phyloP scores from a whole-genome alignment of 2,888 invertebrate species.

The Sthenelais limicola region DNA sequence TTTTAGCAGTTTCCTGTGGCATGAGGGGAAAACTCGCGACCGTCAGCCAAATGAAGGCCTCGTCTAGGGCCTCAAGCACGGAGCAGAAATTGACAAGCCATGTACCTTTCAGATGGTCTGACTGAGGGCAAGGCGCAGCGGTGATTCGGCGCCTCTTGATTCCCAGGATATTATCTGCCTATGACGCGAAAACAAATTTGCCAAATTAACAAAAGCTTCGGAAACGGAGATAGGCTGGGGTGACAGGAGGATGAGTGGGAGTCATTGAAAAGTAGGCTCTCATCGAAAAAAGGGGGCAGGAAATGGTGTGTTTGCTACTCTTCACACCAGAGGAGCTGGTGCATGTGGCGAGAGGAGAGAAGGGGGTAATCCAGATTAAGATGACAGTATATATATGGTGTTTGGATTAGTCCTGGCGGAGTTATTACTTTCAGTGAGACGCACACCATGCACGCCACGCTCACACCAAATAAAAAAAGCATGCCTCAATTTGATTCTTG shows the following conservation, averaged over 20 bases:
- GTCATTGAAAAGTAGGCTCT: too few species aligned
- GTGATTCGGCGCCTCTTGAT: not conserved
- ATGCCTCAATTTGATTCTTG: too few species aligned
- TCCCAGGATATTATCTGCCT: conserved; percentile 19
- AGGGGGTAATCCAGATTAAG: too few species aligned
- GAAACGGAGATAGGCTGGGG: not conserved
- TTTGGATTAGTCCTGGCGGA: too few species aligned
- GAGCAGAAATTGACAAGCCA: conserved; percentile 29
- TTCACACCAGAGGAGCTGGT: not conserved
- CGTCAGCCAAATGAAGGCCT: conserved; percentile 14
- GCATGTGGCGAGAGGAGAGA: not conserved
- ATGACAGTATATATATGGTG: too few species aligned
- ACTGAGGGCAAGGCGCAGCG: too few species aligned
- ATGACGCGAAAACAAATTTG: conserved; percentile 31
- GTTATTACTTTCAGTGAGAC: too few species aligned
- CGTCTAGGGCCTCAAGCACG: not conserved
- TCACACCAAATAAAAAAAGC: too few species aligned
- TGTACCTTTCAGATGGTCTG: conserved; percentile 26
- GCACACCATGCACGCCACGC: too few species aligned
- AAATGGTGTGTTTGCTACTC: conserved; percentile 17
- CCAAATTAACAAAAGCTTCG: conserved; percentile 22
- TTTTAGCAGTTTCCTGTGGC: conserved; percentile 28
- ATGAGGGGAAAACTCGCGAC: conserved; percentile 13
- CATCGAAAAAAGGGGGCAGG: too few species aligned
- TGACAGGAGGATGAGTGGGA: conserved; percentile 6